A percentile compares a stretch with the other conserved stretches of the same genome.
phyloP scores from a whole-genome alignment of 2,797 vertebrate genomes.

The Poecilia picta region DNA sequence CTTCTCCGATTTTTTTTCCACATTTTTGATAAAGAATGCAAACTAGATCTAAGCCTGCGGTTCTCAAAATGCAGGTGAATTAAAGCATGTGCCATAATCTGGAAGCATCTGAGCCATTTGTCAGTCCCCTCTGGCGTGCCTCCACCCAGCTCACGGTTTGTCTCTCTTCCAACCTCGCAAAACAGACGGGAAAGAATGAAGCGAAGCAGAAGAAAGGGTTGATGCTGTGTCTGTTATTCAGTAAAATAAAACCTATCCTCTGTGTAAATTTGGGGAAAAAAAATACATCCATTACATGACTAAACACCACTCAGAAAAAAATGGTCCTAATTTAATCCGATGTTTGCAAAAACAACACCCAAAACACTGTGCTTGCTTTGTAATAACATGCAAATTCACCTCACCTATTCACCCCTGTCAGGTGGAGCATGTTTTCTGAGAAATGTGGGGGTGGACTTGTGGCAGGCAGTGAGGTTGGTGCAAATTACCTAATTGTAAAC shows the following conservation, averaged over 20 bases:
- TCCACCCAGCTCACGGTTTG: slow-evolving; percentile 43
- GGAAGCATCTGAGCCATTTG: slow-evolving; percentile 44
- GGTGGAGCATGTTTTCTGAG: slow-evolving; percentile 56
- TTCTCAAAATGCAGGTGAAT: slow-evolving; percentile 50
- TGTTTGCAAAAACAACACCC: slow-evolving; percentile 30
- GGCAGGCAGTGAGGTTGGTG: slow-evolving; percentile 46
- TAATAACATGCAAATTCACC: slow-evolving; percentile 68
- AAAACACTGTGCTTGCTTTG: slow-evolving; percentile 45
- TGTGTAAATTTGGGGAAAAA: slow-evolving; percentile 5
- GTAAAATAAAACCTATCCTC: slow-evolving; percentile 10
- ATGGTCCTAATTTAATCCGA: slow-evolving; percentile 36
- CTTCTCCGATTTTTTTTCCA: slow-evolving; percentile 30
- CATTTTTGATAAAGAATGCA: slow-evolving; percentile 17
- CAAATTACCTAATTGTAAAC: slow-evolving; percentile 54
- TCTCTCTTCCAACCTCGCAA: slow-evolving; percentile 41
- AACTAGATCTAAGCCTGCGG: slow-evolving; percentile 9
- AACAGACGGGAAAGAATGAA: slow-evolving; percentile 56
- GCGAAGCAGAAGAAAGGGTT: slow-evolving; percentile 21
- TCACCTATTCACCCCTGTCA: slow-evolving; percentile 75
- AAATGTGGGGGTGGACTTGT: slow-evolving; percentile 45
- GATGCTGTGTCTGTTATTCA: slow-evolving; percentile 55
- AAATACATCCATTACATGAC: slow-evolving; percentile 7
- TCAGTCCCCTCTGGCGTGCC: slow-evolving; percentile 59
- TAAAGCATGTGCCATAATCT: slow-evolving; percentile 53
- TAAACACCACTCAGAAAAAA: slow-evolving; percentile 33